Evolutionary conservation across 2,797 vertebrate species (phyloP).

Genomic region (Crax fasciolata): DNA sequence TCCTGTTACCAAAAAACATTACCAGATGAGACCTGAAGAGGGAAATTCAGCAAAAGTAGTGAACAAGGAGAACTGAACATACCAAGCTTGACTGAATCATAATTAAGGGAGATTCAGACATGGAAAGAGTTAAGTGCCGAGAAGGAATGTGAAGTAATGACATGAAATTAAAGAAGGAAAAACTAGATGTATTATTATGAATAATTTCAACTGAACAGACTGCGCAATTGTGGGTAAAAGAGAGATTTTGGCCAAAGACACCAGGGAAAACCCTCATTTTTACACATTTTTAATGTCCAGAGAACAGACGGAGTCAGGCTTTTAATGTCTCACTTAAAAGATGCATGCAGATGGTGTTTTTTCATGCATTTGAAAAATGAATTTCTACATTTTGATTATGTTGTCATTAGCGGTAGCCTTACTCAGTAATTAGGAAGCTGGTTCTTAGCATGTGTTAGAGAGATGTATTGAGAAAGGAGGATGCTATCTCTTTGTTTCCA

Average conservation of each 20-base stretch:
- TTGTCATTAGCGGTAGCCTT: constrained; percentile 65
- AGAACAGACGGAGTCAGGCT: constrained; percentile 71
- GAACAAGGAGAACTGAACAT: background rate
- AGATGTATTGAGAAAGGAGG: constrained; percentile 49
- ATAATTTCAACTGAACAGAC: constrained; percentile 62
- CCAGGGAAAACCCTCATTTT: constrained; percentile 70
- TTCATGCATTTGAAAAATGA: constrained; percentile 55
- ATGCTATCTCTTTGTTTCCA: constrained; percentile 68
- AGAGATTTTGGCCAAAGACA: constrained; percentile 53
- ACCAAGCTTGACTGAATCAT: background rate
- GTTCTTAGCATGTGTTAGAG: constrained; percentile 40
- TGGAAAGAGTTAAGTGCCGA: constrained; percentile 47
- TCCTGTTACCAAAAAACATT: background rate
- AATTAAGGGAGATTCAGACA: background rate
- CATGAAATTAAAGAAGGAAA: constrained; percentile 48
- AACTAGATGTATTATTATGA: constrained; percentile 50
- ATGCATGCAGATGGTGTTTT: constrained; percentile 74
- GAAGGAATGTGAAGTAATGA: constrained; percentile 32
- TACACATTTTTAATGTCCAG: constrained; percentile 73
- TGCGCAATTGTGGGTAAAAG: constrained; percentile 46
- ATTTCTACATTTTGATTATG: constrained; percentile 67
- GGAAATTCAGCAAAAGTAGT: background rate
- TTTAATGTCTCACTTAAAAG: constrained; percentile 75
- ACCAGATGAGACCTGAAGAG: background rate
- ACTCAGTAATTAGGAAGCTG: constrained; percentile 48